These are phyloP conservation scores for Cylas formicarius DNA, from an alignment of 1,140 invertebrate species.

Conservation along the genomic window DNA sequence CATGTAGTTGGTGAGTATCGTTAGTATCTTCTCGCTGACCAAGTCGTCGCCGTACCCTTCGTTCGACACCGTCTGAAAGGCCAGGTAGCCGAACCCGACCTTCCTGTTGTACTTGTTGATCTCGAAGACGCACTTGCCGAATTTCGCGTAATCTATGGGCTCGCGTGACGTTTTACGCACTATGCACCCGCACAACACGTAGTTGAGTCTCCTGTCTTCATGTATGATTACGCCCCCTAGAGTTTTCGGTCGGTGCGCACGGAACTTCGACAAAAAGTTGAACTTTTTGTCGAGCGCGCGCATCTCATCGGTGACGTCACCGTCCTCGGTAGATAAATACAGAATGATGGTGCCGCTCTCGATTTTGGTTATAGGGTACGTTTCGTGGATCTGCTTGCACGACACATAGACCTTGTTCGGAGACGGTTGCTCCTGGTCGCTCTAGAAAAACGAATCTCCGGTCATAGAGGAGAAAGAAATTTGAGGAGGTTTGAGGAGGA, in stretches of 20 bases:
- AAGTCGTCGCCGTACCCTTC: slow-evolving; percentile 15
- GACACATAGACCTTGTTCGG: slow-evolving; percentile 12
- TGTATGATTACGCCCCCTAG: slow-evolving; percentile 8
- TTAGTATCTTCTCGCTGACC: slow-evolving; percentile 28
- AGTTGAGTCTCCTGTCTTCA: slow-evolving; percentile 13
- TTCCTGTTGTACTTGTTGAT: slow-evolving; percentile 26
- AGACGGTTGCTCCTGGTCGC: slow-evolving; percentile 8
- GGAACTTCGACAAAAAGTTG: slow-evolving; percentile 18
- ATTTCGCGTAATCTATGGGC: slow-evolving; percentile 19
- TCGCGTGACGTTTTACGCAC: slow-evolving; percentile 22
- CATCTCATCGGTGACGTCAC: slow-evolving; percentile 26
- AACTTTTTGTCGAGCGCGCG: slow-evolving; percentile 27
- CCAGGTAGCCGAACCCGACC: slow-evolving; percentile 19
- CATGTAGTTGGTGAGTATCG: slow-evolving; percentile 24
- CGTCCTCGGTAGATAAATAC: slow-evolving; percentile 30
- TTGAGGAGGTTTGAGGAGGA: no score
- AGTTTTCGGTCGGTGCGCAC: slow-evolving; percentile 8
- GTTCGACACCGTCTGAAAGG: slow-evolving; percentile 22
- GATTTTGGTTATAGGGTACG: slow-evolving; percentile 24
- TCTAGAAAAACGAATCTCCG: slow-evolving; percentile 14
- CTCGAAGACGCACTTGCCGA: slow-evolving; percentile 22
- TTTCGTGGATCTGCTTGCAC: slow-evolving; percentile 21
- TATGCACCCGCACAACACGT: slow-evolving; percentile 27
- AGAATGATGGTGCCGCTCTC: slow-evolving; percentile 26
- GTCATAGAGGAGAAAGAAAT: no score